These are phyloP conservation scores for Coptotermes formosanus DNA, from an alignment of 1,140 invertebrate genomes.

Conservation along the genomic window DNA sequence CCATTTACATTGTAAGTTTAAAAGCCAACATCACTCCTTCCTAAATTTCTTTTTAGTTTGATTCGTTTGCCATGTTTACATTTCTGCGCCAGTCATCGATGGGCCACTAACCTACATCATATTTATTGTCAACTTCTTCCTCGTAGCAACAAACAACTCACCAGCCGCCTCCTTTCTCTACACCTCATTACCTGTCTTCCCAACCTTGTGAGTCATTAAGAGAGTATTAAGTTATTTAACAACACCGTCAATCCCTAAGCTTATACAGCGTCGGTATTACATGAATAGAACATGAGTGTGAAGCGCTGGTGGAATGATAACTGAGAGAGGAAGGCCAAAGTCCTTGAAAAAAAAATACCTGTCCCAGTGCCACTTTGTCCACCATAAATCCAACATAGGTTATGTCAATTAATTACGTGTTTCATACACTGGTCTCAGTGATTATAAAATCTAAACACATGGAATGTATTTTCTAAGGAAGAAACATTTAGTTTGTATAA, in stretches of 20 bases:
- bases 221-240: too few relatives aligned
- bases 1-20: too few relatives aligned
- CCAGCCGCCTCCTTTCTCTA: neutral
- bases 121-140: neutral
- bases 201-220: neutral
- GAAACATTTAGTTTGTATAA: too few relatives aligned
- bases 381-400: too few relatives aligned
- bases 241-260: too few relatives aligned
- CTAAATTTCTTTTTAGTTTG: neutral
- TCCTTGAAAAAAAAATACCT: too few relatives aligned
- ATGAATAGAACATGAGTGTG: too few relatives aligned
- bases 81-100: neutral
- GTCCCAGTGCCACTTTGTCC: too few relatives aligned
- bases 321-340: too few relatives aligned
- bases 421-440: neutral
- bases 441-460: neutral
- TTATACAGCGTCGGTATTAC: too few relatives aligned
- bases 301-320: too few relatives aligned
- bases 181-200: neutral
- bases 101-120: neutral
- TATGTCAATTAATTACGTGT: neutral
- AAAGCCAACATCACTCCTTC: neutral
- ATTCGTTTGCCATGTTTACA: neutral
- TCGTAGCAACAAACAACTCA: neutral
- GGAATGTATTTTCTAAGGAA: too few relatives aligned